Evolutionary conservation across 1,140 invertebrate species (phyloP).

Genomic region (Coenobita brevimanus): DNA sequence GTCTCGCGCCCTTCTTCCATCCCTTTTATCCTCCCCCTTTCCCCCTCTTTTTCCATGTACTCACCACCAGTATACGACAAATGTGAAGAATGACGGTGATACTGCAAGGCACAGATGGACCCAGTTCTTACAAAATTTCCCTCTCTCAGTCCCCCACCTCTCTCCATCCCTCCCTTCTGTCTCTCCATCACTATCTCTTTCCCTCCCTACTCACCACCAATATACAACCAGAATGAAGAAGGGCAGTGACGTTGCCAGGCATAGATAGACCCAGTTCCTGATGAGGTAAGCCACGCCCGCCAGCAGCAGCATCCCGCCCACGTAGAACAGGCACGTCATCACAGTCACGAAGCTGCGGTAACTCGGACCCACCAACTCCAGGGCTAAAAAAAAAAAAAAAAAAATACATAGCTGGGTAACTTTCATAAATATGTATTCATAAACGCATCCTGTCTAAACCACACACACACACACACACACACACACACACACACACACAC

Average conservation of each 20-base stretch:
- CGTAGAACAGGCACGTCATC: constrained; percentile 92
- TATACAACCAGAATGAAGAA: constrained; percentile 83
- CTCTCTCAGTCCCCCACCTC: neutral
- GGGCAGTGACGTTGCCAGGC: constrained; percentile 86
- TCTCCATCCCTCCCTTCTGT: neutral
- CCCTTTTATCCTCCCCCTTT: too few species aligned
- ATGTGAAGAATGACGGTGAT: too few species aligned
- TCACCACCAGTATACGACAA: too few species aligned
- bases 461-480: neutral
- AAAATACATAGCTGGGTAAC: constrained; percentile 45
- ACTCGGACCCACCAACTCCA: constrained; percentile 91
- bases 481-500: neutral
- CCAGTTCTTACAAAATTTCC: too few species aligned
- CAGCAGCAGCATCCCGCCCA: constrained; percentile 86
- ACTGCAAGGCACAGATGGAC: too few species aligned
- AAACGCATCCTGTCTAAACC: too few species aligned
- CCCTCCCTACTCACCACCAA: constrained; percentile 60
- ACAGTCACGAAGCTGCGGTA: constrained; percentile 93
- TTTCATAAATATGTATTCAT: too few species aligned
- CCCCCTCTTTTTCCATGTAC: too few species aligned
- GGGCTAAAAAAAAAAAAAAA: constrained; percentile 76
- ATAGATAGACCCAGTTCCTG: constrained; percentile 85
- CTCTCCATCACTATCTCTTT: too few species aligned
- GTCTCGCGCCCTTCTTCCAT: too few species aligned
- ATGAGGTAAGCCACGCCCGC: constrained; percentile 87